Conservation (phyloP, 2,113 vertebrate genomes). For the Microcebus griseorufus region DNA sequence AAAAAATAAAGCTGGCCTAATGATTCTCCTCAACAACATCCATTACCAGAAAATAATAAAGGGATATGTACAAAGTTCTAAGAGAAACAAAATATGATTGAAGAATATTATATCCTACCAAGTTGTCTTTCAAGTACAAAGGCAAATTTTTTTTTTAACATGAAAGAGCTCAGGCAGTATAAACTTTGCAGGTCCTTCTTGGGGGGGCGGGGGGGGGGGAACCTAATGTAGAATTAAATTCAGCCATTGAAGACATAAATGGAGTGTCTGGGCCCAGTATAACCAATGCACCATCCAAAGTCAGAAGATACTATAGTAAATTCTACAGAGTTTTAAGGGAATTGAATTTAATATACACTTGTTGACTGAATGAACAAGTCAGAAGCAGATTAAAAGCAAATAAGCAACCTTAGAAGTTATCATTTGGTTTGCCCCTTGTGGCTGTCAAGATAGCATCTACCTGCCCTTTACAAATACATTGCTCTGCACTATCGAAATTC, state of each 20-base stretch:
- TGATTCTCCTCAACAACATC: neutral
- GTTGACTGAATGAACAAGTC: neutral
- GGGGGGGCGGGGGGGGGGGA: fast-evolving
- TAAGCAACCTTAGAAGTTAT: neutral
- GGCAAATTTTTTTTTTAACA: neutral
- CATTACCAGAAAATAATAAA: neutral
- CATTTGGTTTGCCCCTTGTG: neutral
- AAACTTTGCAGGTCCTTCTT: neutral
- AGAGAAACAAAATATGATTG: neutral
- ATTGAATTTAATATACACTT: neutral
- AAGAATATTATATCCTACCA: neutral
- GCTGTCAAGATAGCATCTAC: neutral
- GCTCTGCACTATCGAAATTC: neutral
- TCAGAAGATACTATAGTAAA: neutral
- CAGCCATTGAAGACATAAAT: neutral
- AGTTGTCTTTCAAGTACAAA: neutral
- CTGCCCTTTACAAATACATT: neutral
- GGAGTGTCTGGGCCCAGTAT: neutral
- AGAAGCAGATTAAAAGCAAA: neutral
- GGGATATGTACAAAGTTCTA: neutral
- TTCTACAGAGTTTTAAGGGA: neutral
- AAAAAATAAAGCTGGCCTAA: neutral
- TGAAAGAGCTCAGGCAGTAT: neutral
- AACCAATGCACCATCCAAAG: neutral
- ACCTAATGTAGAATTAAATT: neutral